Evolutionary conservation across 2,113 vertebrate species (phyloP), one percentile per base, ranked within the genome.

Genomic region (Naja naja): DNA sequence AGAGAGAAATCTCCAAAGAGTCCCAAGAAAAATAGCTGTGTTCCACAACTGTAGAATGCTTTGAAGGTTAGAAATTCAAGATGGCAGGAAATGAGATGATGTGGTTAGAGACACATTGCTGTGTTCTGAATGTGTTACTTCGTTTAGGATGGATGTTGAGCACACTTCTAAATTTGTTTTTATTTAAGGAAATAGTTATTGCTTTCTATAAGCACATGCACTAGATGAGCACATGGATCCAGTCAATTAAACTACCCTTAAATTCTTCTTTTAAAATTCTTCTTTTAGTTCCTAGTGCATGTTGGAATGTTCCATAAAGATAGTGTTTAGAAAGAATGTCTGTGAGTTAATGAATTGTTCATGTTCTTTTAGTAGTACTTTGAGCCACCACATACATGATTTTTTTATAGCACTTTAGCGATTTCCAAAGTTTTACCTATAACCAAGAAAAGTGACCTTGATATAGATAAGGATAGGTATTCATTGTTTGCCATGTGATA

Each of bases 91-190:
- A 34, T 23, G 34, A 39, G 43, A 34, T 88, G 30, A 20, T 20
- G 16, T 88, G 30, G n/a, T 20, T 22, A 34, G 52, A 30, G 54
- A 89, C 55, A 54, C 8, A 89, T 23, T 89, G 49, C 14, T 45
- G 2, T 89, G 53, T n/a, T 55, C n/a, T 3, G 92, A 88, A 89
- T 93, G 85, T 92, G 87, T 89, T 87, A 52, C 92, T 69, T 64
- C 53, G 91, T 47, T 94, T 91, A 90, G 89, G 55, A 88, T 89
- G 90, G 85, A 54, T 9, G 22, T 58, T 88, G 88, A 94, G 69
- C 85, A 96, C 47, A 58, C 93, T 39, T 55, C 93, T 93, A 93
- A 91, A 91, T 94, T 90, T 34, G 0, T 47, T 91, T 91, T 39
- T 87, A 4, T 47, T 85, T 18, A n/a, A 55, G 39, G 45, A 91